Conservation (phyloP, 1,140 invertebrate species). For the Drosophila repleta region DNA sequence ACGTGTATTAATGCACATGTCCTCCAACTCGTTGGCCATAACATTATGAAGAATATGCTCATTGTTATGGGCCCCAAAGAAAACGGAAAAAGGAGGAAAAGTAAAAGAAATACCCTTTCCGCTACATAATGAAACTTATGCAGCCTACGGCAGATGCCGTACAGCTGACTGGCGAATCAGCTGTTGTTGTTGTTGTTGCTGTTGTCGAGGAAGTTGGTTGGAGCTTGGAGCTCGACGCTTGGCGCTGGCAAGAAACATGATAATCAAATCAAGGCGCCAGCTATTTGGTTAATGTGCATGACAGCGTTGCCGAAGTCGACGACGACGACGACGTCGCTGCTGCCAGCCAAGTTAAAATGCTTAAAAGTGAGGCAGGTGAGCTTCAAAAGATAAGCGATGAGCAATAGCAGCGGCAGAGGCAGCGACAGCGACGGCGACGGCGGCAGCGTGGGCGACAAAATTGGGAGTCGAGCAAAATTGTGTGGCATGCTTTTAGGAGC, state of each 20-base stretch:
- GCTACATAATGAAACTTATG: slow-evolving; percentile 28
- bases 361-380: slow-evolving; percentile 59
- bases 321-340: slow-evolving; percentile 6
- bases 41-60: slow-evolving; percentile 6
- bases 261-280: slow-evolving; percentile 82
- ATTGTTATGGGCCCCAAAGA: slow-evolving; percentile 5
- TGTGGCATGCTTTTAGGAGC: slow-evolving; percentile 75
- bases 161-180: slow-evolving; percentile 22
- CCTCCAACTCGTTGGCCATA: background rate
- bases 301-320: slow-evolving; percentile 49
- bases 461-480: slow-evolving; percentile 32
- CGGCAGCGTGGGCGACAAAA: background rate
- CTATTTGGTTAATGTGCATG: slow-evolving; percentile 82
- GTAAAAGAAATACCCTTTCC: slow-evolving; percentile 21
- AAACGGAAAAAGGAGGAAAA: background rate
- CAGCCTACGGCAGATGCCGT: slow-evolving; percentile 14
- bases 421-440: background rate
- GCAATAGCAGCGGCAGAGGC: background rate
- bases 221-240: background rate
- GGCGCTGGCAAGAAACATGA: slow-evolving; percentile 50
- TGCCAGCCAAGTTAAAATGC: slow-evolving; percentile 26
- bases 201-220: slow-evolving; percentile 62
- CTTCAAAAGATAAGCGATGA: slow-evolving; percentile 60
- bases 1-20: background rate
- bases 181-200: slow-evolving; percentile 20